A percentile compares a stretch with the other conserved stretches of the same genome.
phyloP scores from a whole-genome alignment of 1,140 invertebrate species.

The Hermetia illucens region DNA sequence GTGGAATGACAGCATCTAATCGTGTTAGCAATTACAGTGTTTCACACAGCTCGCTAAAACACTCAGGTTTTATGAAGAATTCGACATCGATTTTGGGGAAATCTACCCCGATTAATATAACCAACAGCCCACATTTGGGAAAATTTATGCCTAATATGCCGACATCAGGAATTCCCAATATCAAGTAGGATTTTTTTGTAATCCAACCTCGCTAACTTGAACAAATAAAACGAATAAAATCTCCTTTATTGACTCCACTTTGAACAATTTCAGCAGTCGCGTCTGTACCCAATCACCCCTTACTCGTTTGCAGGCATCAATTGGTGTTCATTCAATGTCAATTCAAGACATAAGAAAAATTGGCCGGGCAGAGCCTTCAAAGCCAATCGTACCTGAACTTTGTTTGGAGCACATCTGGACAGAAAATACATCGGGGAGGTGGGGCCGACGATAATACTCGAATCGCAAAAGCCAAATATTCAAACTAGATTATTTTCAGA shows the following conservation, averaged over 20 bases:
- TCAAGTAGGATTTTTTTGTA: no score
- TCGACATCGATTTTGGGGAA: no score
- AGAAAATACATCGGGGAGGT: constrained; percentile 44
- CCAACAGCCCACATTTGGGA: no score
- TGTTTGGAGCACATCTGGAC: constrained; percentile 83
- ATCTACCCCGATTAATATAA: no score
- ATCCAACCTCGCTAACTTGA: no score
- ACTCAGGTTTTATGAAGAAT: no score
- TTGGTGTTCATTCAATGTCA: constrained; percentile 20
- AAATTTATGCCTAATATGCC: no score
- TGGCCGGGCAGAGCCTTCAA: constrained; percentile 33
- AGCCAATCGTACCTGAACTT: constrained; percentile 66
- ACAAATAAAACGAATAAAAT: no score
- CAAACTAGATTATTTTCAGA: constrained; percentile 10
- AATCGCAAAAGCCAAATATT: constrained; percentile 1
- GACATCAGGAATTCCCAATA: no score
- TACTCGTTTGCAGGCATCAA: constrained; percentile 20
- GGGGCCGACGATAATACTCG: constrained; percentile 6
- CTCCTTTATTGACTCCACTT: no score
- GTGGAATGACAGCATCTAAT: not conserved
- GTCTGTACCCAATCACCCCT: constrained; percentile 17
- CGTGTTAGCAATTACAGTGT: no score
- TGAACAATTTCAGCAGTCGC: constrained; percentile 13
- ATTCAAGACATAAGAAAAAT: constrained; percentile 24
- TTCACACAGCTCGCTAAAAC: no score